Evolutionary conservation across 2,888 invertebrate genomes (phyloP).

Genomic region (Eurois occulta): DNA sequence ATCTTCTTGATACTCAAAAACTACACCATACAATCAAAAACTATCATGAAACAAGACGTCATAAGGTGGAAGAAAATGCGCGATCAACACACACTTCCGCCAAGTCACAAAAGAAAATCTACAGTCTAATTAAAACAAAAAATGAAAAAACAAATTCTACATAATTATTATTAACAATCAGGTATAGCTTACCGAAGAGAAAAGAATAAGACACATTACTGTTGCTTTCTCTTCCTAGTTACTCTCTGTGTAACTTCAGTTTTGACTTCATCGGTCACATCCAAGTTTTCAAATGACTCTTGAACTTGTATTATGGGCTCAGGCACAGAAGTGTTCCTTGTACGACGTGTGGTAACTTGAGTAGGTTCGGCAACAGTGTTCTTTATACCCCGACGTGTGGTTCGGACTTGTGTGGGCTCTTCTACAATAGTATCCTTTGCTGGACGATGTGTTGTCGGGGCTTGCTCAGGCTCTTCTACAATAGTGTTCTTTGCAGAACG

Average conservation of each 20-base stretch:
- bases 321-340: neutral
- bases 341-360: slow-evolving; percentile 3
- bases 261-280: slow-evolving; percentile 71
- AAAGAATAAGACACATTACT: slow-evolving; percentile 42
- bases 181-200: slow-evolving; percentile 52
- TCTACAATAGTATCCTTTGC: neutral
- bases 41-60: neutral
- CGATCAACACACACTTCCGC: slow-evolving; percentile 15
- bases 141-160: slow-evolving; percentile 7
- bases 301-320: slow-evolving; percentile 28
- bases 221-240: slow-evolving; percentile 79
- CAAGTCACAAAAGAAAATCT: neutral
- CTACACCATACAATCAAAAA: neutral
- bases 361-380: too few relatives aligned
- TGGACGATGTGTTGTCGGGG: neutral
- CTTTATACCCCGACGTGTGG: neutral
- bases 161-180: slow-evolving; percentile 17
- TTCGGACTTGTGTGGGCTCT: neutral
- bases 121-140: slow-evolving; percentile 7
- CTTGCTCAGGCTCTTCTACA: neutral
- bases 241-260: slow-evolving; percentile 79
- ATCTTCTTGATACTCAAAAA: slow-evolving; percentile 6
- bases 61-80: neutral
- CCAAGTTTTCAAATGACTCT: slow-evolving; percentile 35
- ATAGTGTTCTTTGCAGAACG: neutral